These are phyloP conservation scores for Falco peregrinus DNA, from an alignment of 2,797 vertebrate genomes.

Conservation along the genomic window DNA sequence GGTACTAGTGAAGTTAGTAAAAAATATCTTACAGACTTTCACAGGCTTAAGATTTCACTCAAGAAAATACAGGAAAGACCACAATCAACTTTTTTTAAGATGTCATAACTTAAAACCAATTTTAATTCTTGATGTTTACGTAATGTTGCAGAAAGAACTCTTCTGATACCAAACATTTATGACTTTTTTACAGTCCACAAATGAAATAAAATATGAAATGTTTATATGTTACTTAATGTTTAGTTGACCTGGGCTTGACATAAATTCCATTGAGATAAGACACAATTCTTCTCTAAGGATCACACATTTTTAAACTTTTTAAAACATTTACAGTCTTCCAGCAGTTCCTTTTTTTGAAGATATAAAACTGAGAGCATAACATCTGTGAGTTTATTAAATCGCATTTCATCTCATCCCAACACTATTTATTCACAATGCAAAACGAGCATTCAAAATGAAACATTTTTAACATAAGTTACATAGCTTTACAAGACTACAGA, in stretches of 20 bases:
- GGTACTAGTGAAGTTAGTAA: neutral
- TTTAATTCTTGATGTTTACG: neutral
- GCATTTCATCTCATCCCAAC: neutral
- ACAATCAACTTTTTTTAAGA: neutral
- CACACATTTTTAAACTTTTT: neutral
- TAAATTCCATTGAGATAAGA: neutral
- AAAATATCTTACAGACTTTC: neutral
- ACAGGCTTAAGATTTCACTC: neutral
- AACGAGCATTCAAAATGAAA: neutral
- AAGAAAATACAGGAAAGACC: neutral
- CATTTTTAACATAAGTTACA: neutral
- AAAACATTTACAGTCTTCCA: neutral
- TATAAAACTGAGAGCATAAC: neutral
- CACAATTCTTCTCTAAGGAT: neutral
- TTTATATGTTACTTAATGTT: neutral
- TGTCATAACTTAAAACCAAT: neutral
- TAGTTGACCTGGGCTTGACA: neutral
- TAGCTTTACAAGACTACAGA: neutral
- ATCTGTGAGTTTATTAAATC: neutral
- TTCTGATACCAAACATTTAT: neutral
- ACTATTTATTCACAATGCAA: neutral
- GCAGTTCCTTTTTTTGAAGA: neutral
- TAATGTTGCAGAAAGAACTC: neutral
- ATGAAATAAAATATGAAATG: neutral
- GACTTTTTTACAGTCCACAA: neutral